Evolutionary conservation across 2,797 vertebrate species (phyloP).

Genomic region (Acanthiza pusilla): DNA sequence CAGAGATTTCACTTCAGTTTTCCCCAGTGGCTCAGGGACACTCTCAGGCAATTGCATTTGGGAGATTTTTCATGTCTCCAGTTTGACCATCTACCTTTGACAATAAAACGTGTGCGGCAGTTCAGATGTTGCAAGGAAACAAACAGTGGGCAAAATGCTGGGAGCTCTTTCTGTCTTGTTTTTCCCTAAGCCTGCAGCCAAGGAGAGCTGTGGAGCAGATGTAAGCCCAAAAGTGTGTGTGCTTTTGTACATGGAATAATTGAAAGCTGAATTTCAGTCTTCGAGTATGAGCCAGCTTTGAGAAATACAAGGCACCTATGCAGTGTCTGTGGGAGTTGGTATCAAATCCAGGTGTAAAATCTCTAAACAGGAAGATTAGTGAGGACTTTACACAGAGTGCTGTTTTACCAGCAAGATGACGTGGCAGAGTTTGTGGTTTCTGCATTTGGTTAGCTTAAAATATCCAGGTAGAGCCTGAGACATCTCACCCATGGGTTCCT

Average conservation of each 20-base stretch:
- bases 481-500: not conserved
- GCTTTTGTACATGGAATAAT: not conserved
- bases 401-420: not conserved
- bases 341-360: not conserved
- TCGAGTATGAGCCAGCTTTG: not conserved
- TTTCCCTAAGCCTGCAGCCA: not conserved
- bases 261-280: not conserved
- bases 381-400: not conserved
- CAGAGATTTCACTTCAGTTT: not conserved
- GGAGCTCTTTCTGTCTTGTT: not conserved
- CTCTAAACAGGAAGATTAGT: not conserved
- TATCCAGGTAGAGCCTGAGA: not conserved
- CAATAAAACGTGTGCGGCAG: not conserved
- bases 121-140: not conserved
- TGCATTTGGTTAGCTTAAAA: not conserved
- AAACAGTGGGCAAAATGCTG: not conserved
- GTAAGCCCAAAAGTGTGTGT: not conserved
- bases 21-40: not conserved
- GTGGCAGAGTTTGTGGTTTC: not conserved
- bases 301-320: not conserved
- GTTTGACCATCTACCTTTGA: conserved; percentile 12
- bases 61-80: not conserved
- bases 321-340: not conserved
- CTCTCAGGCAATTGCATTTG: not conserved
- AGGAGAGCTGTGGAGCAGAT: not conserved